Conservation (phyloP, 1,140 invertebrate genomes). For the Akabosia matsudoensis region DNA sequence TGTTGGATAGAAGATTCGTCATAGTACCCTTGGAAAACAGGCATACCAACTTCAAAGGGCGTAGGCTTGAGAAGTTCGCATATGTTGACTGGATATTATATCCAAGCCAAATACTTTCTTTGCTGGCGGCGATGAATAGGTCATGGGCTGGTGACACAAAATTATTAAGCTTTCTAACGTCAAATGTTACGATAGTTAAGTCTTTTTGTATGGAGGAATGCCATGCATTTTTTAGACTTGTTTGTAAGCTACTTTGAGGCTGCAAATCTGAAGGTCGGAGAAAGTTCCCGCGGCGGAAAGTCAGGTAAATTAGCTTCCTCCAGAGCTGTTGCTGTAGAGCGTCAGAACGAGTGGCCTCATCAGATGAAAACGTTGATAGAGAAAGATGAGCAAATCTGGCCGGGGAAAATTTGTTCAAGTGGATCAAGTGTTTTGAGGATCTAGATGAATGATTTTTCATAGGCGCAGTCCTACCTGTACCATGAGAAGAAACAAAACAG, state of each 20-base stretch:
- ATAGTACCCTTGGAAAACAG: too few relatives aligned
- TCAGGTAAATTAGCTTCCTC: background rate
- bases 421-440: background rate
- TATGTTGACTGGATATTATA: too few relatives aligned
- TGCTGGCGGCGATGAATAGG: background rate
- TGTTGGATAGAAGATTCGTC: too few relatives aligned
- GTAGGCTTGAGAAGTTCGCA: too few relatives aligned
- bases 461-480: background rate
- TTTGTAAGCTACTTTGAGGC: background rate
- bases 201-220: background rate
- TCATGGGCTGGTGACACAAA: too few relatives aligned
- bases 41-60: too few relatives aligned
- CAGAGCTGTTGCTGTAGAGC: background rate
- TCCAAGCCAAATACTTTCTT: too few relatives aligned
- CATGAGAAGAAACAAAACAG: background rate
- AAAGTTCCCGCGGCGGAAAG: background rate
- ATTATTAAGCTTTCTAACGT: background rate
- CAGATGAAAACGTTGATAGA: background rate
- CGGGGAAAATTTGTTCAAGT: background rate
- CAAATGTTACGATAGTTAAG: background rate
- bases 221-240: background rate
- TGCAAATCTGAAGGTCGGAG: background rate
- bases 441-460: background rate
- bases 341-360: background rate
- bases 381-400: background rate